Evolutionary conservation across 1,140 invertebrate species (phyloP), one percentile per base, ranked within the genome.

Genomic region (Carposina sasakii): DNA sequence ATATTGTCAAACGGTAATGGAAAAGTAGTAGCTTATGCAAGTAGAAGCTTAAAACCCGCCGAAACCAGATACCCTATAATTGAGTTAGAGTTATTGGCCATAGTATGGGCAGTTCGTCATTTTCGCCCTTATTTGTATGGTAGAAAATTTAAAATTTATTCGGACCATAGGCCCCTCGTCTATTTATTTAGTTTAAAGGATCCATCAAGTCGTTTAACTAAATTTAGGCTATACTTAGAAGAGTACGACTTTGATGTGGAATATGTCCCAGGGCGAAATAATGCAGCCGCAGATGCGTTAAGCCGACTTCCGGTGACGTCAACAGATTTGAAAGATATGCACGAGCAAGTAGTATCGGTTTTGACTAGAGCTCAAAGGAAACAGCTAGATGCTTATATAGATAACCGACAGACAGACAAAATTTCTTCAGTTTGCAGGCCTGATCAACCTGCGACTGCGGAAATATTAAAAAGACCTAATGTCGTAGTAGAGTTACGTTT

Each of bases 61-160:
- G 85, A 86, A 66, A 54, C 31, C 42, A 73, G 75, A 20, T 87
- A 81, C 33, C 48, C 46, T 3, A 69, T 63, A 2, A 76, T 71
- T 1, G 76, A 87, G 26, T 65, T 69, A 47, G 84, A 87, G 61
- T 57, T 72, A 17, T 47, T 87, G 15, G 79, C 76, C 2, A 65
- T 87, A 13, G 44, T 87, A 17, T 75, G 60, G 59, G 64, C 72
- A 4, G 57, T 87, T 4, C 54, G 71, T 20, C 19, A 47, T 19
- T 47, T 47, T 36, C 21, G 44, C 12, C 44, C 44, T 1, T 47
- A 49, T 67, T 37, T 47, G 24, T 47, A 36, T 36, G 44, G 44
- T 22, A 22, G 16, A 24, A 34, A 78, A 30, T 84, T 81, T 40
- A 30, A 56, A n/a, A 63, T 86, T 4, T 30, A 63, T 24, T 86